phyloP scores from a whole-genome alignment of 2,113 vertebrate species.

The Cheilinus undulatus region DNA sequence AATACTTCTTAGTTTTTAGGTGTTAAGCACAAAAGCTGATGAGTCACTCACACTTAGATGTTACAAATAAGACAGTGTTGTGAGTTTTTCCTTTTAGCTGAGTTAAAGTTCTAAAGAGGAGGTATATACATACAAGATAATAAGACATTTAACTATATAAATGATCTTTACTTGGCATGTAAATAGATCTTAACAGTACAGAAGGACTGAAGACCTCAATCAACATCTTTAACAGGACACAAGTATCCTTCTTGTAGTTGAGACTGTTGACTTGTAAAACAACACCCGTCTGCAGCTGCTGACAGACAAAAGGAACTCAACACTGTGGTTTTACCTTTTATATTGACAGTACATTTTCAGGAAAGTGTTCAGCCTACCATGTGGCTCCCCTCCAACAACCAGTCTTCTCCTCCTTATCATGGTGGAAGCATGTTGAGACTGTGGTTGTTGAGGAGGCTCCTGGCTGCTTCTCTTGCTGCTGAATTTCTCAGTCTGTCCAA shows the following conservation, averaged over 20 bases:
- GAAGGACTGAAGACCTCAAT: neutral
- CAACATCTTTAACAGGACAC: neutral
- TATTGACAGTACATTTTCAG: neutral
- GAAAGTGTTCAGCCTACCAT: neutral
- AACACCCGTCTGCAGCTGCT: neutral
- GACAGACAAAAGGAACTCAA: neutral
- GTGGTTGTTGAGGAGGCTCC: slow-evolving; percentile 5
- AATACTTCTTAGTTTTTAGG: neutral
- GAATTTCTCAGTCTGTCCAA: slow-evolving; percentile 52
- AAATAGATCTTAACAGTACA: neutral
- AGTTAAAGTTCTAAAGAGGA: neutral
- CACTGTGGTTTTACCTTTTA: neutral
- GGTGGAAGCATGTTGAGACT: neutral
- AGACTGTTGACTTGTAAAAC: neutral
- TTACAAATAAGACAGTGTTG: neutral
- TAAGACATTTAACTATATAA: neutral
- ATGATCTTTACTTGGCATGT: neutral
- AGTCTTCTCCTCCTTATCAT: slow-evolving; percentile 52
- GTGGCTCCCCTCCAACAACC: slow-evolving; percentile 19
- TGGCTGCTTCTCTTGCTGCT: slow-evolving; percentile 26
- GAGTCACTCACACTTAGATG: neutral
- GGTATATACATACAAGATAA: too few species aligned
- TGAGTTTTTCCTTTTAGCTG: neutral
- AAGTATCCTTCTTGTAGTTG: neutral
- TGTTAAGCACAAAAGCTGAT: neutral